Conservation (phyloP, 2,113 vertebrate genomes). For the Phalacrocorax pelagicus region DNA sequence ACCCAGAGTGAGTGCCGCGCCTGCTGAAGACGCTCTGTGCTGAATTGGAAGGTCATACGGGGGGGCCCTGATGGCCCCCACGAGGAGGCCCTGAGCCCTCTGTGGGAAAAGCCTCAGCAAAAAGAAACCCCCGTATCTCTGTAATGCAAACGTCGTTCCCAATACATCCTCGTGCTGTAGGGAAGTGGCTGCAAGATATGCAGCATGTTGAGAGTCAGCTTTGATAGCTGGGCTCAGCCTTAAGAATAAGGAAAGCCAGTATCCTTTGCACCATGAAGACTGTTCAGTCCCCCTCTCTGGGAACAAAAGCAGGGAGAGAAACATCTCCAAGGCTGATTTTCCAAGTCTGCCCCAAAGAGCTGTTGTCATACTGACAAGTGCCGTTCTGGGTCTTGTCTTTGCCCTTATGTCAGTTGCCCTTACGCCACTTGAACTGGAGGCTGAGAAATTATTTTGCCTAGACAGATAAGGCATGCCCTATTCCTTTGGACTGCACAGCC, state of each 20-base stretch:
- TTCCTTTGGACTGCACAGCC: not conserved
- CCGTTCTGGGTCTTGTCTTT: not conserved
- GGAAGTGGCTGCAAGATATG: not conserved
- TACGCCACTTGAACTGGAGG: not conserved
- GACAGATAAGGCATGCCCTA: not conserved
- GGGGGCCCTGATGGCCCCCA: rapidly evolving
- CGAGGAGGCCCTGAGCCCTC: not conserved
- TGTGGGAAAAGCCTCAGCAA: not conserved
- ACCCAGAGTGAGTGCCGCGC: slow-evolving; percentile 87
- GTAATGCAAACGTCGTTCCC: not conserved
- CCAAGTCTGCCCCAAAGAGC: not conserved
- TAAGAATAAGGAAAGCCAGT: not conserved
- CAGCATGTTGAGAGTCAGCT: not conserved
- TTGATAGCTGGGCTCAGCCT: not conserved
- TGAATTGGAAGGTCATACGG: not conserved
- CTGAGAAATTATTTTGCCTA: not conserved
- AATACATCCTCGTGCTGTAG: not conserved
- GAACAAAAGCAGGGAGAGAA: not conserved
- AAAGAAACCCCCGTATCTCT: not conserved
- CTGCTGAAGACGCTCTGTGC: not conserved
- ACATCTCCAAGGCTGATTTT: not conserved
- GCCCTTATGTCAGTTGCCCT: not conserved
- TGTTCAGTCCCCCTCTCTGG: not conserved
- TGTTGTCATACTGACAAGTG: not conserved
- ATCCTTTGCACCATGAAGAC: not conserved